Evolutionary conservation across 2,888 invertebrate species (phyloP).

Genomic region (Drosophila antonietae): DNA sequence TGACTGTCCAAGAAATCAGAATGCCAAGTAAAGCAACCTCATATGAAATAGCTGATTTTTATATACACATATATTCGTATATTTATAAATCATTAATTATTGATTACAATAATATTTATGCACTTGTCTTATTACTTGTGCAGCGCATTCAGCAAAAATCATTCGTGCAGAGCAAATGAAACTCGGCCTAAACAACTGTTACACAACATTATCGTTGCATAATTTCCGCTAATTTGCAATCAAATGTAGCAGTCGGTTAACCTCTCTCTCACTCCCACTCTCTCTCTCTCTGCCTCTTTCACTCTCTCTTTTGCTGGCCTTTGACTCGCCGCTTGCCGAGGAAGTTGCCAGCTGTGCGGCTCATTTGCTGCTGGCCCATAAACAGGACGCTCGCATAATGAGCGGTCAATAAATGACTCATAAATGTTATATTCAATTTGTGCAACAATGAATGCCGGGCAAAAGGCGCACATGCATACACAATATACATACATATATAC

Average conservation of each 20-base stretch:
- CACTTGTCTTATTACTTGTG: not conserved
- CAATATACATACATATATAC: constrained; percentile 14
- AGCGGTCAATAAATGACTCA: constrained; percentile 64
- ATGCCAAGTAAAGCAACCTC: constrained; percentile 27
- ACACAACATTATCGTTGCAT: constrained; percentile 65
- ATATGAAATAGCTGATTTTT: not conserved
- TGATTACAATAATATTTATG: not conserved
- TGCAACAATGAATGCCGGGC: constrained; percentile 44
- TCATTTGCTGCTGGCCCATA: constrained; percentile 54
- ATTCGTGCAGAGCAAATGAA: constrained; percentile 21
- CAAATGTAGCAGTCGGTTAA: constrained; percentile 41
- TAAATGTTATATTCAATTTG: constrained; percentile 70
- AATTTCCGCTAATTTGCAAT: constrained; percentile 69
- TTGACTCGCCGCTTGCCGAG: not conserved
- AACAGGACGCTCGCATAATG: constrained; percentile 40
- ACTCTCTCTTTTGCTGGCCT: not conserved
- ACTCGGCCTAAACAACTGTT: constrained; percentile 19
- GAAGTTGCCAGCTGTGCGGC: constrained; percentile 62
- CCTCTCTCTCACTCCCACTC: not conserved
- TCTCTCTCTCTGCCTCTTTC: not conserved
- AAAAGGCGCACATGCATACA: constrained; percentile 12
- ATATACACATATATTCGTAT: not conserved
- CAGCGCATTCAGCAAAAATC: constrained; percentile 1
- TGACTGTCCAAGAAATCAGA: constrained; percentile 25
- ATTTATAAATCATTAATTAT: not conserved